A percentile compares a stretch with the other conserved stretches of the same genome.
Evolutionary conservation across 1,140 invertebrate genomes (phyloP).

Genomic region (Drosophila aff.): DNA sequence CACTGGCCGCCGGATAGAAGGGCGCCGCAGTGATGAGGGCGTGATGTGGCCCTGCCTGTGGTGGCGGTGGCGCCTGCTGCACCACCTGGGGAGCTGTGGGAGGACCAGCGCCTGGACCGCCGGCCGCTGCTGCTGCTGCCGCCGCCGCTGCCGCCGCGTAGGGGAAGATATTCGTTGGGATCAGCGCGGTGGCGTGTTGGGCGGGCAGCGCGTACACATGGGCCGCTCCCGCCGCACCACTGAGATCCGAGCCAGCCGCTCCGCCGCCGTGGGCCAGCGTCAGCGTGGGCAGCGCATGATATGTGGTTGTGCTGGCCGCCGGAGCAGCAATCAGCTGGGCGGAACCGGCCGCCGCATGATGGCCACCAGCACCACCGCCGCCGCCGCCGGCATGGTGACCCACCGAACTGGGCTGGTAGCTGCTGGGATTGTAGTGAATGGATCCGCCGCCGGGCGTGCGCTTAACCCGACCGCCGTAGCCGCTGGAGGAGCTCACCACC

Average conservation of each 20-base stretch:
- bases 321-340: conserved; percentile 58
- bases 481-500: conserved; percentile 21
- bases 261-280: conserved; percentile 74
- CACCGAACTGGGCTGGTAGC: conserved; percentile 53
- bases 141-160: conserved; percentile 66
- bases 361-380: conserved; percentile 22
- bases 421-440: conserved; percentile 73
- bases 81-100: conserved; percentile 49
- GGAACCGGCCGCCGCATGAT: conserved; percentile 64
- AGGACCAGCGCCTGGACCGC: conserved; percentile 39
- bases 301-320: conserved; percentile 72
- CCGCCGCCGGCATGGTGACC: conserved; percentile 22
- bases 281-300: conserved; percentile 82
- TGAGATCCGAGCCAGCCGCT: conserved; percentile 71
- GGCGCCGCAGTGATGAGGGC: conserved; percentile 74
- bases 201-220: conserved; percentile 80
- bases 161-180: conserved; percentile 82
- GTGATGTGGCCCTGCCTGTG: conserved; percentile 61
- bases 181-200: conserved; percentile 76
- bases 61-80: conserved; percentile 45
- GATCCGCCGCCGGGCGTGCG: conserved; percentile 73
- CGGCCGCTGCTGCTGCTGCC: conserved; percentile 41
- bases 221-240: conserved; percentile 60
- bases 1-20: conserved; percentile 64
- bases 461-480: conserved; percentile 65